Evolutionary conservation across 1,140 invertebrate species (phyloP), one percentile per base, ranked within the genome.

Genomic region (Goniozus legneri): DNA sequence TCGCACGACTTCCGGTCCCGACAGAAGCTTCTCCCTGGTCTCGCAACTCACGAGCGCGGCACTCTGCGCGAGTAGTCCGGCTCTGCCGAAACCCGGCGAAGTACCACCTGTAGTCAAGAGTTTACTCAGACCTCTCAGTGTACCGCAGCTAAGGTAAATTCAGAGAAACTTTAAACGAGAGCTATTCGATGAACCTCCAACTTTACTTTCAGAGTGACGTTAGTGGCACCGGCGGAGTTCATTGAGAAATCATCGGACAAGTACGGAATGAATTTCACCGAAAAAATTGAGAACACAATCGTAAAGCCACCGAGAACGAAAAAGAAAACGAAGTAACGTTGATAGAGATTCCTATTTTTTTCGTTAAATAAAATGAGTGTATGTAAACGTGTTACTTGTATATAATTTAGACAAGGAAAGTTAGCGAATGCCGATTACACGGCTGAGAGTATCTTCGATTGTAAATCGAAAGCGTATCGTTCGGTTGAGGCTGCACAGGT

Each of bases 41-140:
- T 80, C 80, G 2, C 81, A 84, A 51, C 60, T 84, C 12, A 83
- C 82, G 3, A 79, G 77, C 24, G 82, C 82, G 0, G 82, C 82
- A 1, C 69, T 84, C 3, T 84, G 82, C 62, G 82, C 81, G 3
- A 80, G 80, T 46, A 79, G 80, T 37, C 80, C 82, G 0, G 81
- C 80, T 6, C 69, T 84, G 35, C 82, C 82, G 12, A 74, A 77
- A 53, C 59, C 64, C 35, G 58, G 64, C 30, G 67, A 77, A 44
- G 71, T 76, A 1, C 76, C 80, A 15, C 76, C 79, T 2, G 73
- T 77, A 19, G 77, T 81, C 3, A 82, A 81, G 56, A 81, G 77
- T 35, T 67, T 82, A 3, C 71, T 80, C 2, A 70, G 80, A 27
- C 82, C 81, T 2, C 54, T 84, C 20, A 81, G 76, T 22, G 81